A percentile compares a stretch with the other conserved stretches of the same genome.
phyloP scores from a whole-genome alignment of 2,888 invertebrate genomes.

The Steromphala cineraria region DNA sequence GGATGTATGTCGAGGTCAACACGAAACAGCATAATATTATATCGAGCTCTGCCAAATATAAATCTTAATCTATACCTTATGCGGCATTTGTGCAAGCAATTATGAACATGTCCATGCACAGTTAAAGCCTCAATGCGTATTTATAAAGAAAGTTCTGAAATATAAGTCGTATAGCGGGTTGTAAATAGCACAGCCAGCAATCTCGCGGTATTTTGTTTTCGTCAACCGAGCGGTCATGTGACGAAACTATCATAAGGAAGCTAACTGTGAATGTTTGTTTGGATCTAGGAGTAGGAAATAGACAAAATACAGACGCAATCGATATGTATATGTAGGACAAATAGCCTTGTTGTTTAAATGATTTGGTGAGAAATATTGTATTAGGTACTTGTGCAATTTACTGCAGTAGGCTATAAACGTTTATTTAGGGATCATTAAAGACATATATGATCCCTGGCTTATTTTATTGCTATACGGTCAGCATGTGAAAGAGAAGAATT shows the following conservation, averaged over 20 bases:
- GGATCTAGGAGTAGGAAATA: neutral
- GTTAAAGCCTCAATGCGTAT: neutral
- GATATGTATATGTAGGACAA: too few relatives aligned
- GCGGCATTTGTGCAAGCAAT: neutral
- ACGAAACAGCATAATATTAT: neutral
- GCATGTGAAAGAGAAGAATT: too few relatives aligned
- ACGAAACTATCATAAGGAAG: neutral
- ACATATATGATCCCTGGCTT: too few relatives aligned
- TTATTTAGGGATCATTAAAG: too few relatives aligned
- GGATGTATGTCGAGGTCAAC: constrained; percentile 49
- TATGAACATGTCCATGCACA: neutral
- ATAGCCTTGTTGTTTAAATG: too few relatives aligned
- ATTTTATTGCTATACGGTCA: too few relatives aligned
- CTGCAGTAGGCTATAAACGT: too few relatives aligned
- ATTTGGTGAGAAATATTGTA: too few relatives aligned
- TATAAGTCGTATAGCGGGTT: neutral
- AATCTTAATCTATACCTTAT: neutral
- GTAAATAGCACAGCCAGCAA: neutral
- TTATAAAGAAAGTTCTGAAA: too few relatives aligned
- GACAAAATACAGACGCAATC: too few relatives aligned
- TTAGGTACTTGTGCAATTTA: too few relatives aligned
- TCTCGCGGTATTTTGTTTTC: neutral
- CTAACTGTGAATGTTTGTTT: neutral
- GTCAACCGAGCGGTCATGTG: neutral
- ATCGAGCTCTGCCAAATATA: neutral